A percentile compares a stretch with the other conserved stretches of the same genome.
These are phyloP conservation scores for Phoronis australis DNA, from an alignment of 2,888 invertebrate species.

Conservation along the genomic window DNA sequence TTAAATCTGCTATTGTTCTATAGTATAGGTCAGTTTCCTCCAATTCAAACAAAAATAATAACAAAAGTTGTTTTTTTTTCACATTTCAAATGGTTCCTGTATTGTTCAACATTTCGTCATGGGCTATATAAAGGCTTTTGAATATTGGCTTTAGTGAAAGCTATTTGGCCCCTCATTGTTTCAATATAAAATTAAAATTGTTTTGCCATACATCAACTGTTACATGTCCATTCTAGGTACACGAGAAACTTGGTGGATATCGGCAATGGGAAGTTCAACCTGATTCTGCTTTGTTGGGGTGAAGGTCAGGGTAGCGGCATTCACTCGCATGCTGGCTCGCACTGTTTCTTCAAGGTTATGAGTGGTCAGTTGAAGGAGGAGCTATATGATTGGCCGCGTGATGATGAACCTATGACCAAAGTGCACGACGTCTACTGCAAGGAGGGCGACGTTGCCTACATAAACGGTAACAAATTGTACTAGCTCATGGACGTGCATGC, in stretches of 20 bases:
- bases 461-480: constrained; percentile 90
- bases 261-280: constrained; percentile 95
- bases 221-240: constrained; percentile 72
- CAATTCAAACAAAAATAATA: too few relatives aligned
- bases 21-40: too few relatives aligned
- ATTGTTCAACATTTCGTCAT: too few relatives aligned
- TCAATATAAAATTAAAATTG: too few relatives aligned
- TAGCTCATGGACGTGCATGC: too few relatives aligned
- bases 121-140: too few relatives aligned
- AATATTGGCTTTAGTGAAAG: too few relatives aligned
- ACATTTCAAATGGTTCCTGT: too few relatives aligned
- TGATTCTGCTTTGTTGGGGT: constrained; percentile 98
- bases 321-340: constrained; percentile 92
- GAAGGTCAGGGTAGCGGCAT: constrained; percentile 91
- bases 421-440: constrained; percentile 64
- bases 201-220: too few relatives aligned
- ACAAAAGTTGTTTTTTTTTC: too few relatives aligned
- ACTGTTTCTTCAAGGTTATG: constrained; percentile 92
- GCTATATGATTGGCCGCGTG: constrained; percentile 73
- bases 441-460: constrained; percentile 82
- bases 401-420: constrained; percentile 61
- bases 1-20: too few relatives aligned
- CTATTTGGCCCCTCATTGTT: too few relatives aligned
- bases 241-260: constrained; percentile 92
- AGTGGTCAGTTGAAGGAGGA: constrained; percentile 69